These are phyloP conservation scores for Radopholus similis DNA, from an alignment of 1,140 invertebrate genomes.

Conservation along the genomic window DNA sequence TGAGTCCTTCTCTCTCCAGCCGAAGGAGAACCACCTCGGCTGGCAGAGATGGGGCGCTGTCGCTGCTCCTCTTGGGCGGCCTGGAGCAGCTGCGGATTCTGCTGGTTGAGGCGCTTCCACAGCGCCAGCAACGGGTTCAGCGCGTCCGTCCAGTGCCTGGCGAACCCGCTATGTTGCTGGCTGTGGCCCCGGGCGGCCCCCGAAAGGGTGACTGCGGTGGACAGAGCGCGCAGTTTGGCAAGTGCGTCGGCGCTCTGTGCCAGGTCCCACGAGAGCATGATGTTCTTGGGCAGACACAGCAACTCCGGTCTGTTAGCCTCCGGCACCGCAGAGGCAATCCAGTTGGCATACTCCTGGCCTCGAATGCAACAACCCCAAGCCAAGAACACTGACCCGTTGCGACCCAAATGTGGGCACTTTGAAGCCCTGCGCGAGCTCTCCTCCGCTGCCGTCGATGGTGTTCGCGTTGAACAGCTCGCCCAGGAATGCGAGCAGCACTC, in stretches of 20 bases:
- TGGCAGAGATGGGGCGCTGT: conserved; percentile 47
- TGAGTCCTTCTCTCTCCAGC: too few species aligned
- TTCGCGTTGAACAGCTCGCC: conserved; percentile 1
- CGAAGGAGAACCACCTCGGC: conserved; percentile 16
- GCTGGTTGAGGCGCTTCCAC: conserved; percentile 73
- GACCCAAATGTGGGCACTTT: conserved; percentile 33
- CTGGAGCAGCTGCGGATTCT: conserved; percentile 7
- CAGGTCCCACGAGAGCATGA: conserved; percentile 74
- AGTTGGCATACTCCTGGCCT: conserved; percentile 65
- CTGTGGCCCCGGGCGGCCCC: conserved; percentile 5
- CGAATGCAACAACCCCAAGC: conserved; percentile 54
- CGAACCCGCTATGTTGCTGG: conserved; percentile 29
- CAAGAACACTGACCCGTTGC: conserved; percentile 8
- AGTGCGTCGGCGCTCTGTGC: conserved; percentile 69
- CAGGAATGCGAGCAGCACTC: conserved; percentile 71
- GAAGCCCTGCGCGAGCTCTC: conserved; percentile 6
- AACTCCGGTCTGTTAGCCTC: conserved; percentile 68
- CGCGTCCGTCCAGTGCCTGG: conserved; percentile 65
- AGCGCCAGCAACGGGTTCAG: conserved; percentile 70
- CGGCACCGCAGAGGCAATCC: conserved; percentile 19
- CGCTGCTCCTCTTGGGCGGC: conserved; percentile 15
- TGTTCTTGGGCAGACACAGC: conserved; percentile 78
- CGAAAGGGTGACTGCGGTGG: conserved; percentile 2
- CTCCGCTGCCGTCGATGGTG: conserved; percentile 9
- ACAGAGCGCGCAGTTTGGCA: conserved; percentile 66